phyloP scores from a whole-genome alignment of 2,113 vertebrate genomes.

The Rostratula benghalensis region DNA sequence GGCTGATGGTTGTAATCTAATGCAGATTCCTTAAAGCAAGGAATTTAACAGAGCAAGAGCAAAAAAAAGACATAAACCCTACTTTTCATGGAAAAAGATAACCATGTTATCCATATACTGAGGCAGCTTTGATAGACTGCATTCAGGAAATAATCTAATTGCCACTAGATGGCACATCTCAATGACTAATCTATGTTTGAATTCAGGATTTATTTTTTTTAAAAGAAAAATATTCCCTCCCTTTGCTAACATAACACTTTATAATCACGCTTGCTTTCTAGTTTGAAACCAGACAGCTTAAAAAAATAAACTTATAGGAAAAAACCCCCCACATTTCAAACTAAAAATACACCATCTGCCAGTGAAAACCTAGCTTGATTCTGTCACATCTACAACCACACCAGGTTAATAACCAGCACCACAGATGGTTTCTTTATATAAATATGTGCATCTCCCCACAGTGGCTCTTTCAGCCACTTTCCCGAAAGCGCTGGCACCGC shows the following conservation, averaged over 20 bases:
- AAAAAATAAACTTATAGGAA: background rate
- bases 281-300: background rate
- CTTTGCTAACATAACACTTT: background rate
- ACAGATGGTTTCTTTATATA: slow-evolving; percentile 58
- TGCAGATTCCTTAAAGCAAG: background rate
- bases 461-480: slow-evolving; percentile 20
- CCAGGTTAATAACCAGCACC: slow-evolving; percentile 40
- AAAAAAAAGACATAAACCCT: background rate
- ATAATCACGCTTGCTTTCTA: background rate
- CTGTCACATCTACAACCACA: background rate
- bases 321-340: background rate
- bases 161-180: slow-evolving; percentile 58
- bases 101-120: background rate
- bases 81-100: background rate
- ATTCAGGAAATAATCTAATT: background rate
- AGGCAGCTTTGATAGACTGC: background rate
- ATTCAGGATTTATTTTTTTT: background rate
- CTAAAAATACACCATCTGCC: slow-evolving; percentile 47
- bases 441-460: background rate
- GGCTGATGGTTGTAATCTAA: background rate
- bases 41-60: background rate
- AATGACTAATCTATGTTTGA: background rate
- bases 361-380: slow-evolving; percentile 11
- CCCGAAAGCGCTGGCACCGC: background rate
- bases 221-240: background rate